These are phyloP conservation scores for Hemicentrotus pulcherrimus DNA, from an alignment of 35 echinoderm and acorn worm genomes.

Conservation along the genomic window DNA sequence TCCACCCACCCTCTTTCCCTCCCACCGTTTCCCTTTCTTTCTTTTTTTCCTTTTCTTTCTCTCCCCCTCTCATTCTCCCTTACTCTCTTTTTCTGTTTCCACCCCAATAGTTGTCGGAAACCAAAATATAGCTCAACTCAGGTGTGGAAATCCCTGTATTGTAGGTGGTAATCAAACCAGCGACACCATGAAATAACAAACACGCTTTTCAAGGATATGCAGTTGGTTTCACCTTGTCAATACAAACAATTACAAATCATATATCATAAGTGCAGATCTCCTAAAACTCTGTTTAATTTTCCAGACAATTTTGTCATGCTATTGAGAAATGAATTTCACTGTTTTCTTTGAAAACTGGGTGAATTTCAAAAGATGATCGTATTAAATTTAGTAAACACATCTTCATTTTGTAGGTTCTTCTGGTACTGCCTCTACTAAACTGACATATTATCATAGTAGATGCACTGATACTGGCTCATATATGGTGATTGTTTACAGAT, in stretches of 20 bases:
- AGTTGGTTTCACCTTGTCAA: not conserved
- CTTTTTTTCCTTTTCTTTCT: not conserved
- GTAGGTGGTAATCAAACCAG: not conserved
- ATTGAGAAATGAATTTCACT: not conserved
- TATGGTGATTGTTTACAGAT: not conserved
- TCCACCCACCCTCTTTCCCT: not conserved
- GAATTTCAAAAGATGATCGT: too few relatives aligned
- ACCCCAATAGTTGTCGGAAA: not conserved
- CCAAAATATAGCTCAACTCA: not conserved
- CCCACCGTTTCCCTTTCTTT: not conserved
- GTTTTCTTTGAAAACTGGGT: not conserved
- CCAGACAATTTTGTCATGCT: not conserved
- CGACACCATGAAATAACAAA: constrained; percentile 12
- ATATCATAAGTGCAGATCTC: not conserved
- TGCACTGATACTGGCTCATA: not conserved
- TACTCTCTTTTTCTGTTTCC: not conserved
- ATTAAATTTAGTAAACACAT: not conserved
- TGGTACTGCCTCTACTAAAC: not conserved
- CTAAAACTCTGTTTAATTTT: not conserved
- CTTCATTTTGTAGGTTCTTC: not conserved
- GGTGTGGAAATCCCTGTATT: not conserved
- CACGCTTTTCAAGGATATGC: not conserved
- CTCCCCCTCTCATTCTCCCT: not conserved
- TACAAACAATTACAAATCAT: not conserved
- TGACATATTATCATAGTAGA: not conserved